A percentile compares a stretch with the other conserved stretches of the same genome.
phyloP scores from a whole-genome alignment of 2,797 vertebrate species.

The Syndactyla subalaris region DNA sequence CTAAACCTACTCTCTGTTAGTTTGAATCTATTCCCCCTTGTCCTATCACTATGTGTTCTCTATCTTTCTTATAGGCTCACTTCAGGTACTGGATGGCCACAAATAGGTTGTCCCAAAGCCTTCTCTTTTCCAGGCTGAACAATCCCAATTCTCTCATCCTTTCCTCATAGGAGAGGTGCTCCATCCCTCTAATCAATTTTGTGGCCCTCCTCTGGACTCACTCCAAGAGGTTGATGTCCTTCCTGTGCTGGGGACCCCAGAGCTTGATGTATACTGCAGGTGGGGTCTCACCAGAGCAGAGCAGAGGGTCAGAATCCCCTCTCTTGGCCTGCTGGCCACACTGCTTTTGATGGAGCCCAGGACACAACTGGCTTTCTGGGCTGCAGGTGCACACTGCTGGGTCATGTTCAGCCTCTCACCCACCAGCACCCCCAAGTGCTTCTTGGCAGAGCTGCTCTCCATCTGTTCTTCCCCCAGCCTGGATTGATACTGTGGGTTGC shows the following conservation, averaged over 20 bases:
- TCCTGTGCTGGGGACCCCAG: background rate
- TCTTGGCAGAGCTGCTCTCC: background rate
- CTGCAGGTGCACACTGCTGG: background rate
- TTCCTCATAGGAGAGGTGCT: background rate
- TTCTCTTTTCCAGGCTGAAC: background rate
- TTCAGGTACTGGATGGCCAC: background rate
- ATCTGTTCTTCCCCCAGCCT: background rate
- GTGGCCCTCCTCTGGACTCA: background rate
- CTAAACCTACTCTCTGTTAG: background rate
- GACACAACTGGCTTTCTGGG: background rate
- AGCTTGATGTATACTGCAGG: background rate
- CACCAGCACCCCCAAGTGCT: background rate
- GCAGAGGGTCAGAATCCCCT: background rate
- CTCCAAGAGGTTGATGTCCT: rapidly evolving
- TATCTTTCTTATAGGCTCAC: background rate
- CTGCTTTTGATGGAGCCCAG: background rate
- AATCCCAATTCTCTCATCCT: background rate
- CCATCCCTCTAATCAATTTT: background rate
- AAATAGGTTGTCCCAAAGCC: background rate
- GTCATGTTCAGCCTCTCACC: background rate
- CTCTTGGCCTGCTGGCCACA: rapidly evolving
- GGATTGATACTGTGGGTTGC: background rate
- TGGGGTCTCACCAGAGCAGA: background rate
- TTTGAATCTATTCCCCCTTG: background rate
- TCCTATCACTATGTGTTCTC: background rate